phyloP scores from a whole-genome alignment of 2,888 invertebrate species.

The Erynnis tages region DNA sequence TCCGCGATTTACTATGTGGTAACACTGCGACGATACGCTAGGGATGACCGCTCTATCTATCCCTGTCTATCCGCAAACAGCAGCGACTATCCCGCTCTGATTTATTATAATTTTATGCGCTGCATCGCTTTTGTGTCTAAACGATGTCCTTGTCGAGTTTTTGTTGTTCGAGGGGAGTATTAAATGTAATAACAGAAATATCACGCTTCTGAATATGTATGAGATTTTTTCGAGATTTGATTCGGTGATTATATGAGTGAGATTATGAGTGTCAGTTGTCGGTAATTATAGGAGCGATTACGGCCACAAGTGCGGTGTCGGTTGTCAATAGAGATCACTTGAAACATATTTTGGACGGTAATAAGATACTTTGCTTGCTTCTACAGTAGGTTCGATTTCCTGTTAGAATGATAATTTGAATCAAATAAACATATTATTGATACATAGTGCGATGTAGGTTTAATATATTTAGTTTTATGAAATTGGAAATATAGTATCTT shows the following conservation, averaged over 20 bases:
- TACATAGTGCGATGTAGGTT: too few relatives aligned
- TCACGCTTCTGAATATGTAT: slow-evolving; percentile 66
- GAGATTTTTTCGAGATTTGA: slow-evolving; percentile 58
- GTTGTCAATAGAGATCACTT: slow-evolving; percentile 22
- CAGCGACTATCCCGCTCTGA: slow-evolving; percentile 47
- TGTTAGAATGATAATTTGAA: neutral
- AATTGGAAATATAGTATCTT: too few relatives aligned
- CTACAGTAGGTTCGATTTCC: slow-evolving; percentile 6
- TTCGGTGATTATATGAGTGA: slow-evolving; percentile 49
- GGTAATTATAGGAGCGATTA: slow-evolving; percentile 56
- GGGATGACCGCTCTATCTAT: slow-evolving; percentile 46
- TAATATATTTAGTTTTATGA: too few relatives aligned
- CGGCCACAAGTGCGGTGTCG: slow-evolving; percentile 35
- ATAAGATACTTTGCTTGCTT: slow-evolving; percentile 17
- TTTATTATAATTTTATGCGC: slow-evolving; percentile 80
- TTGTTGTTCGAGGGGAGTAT: slow-evolving; percentile 64
- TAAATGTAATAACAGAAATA: slow-evolving; percentile 56
- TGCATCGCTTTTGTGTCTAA: slow-evolving; percentile 67
- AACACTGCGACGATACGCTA: slow-evolving; percentile 39
- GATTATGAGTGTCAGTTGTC: slow-evolving; percentile 62
- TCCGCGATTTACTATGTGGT: slow-evolving; percentile 67
- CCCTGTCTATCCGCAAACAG: slow-evolving; percentile 26
- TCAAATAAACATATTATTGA: too few relatives aligned
- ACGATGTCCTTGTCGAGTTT: slow-evolving; percentile 66
- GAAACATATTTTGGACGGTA: slow-evolving; percentile 19